Percentiles rank a stretch among this genome's conserved stretches.
These are phyloP conservation scores for Oopsacas minuta DNA, from an alignment of 37 sponge, comb jelly and placozoan species.

Conservation along the genomic window DNA sequence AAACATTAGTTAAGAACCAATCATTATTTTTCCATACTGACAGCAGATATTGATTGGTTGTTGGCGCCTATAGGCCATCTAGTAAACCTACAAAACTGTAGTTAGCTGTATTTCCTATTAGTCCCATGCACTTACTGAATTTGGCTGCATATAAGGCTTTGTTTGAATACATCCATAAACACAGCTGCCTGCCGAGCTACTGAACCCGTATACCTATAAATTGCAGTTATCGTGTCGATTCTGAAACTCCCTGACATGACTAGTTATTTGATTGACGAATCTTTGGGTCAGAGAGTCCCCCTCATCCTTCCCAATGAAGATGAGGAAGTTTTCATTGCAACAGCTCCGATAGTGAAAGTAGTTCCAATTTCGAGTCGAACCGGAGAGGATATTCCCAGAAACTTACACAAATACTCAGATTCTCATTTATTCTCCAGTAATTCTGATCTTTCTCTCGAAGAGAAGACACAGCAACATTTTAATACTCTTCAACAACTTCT, in stretches of 20 bases:
- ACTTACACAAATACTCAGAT: not conserved
- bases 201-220: not conserved
- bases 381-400: not conserved
- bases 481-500: conserved; percentile 39
- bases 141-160: not conserved
- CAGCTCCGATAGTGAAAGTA: not conserved
- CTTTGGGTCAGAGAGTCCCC: not conserved
- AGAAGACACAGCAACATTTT: conserved; percentile 16
- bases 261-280: not conserved
- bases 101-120: not conserved
- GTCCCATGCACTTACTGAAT: not conserved
- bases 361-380: not conserved
- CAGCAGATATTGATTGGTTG: no score
- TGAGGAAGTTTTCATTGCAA: not conserved
- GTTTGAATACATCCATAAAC: not conserved
- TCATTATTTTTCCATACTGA: no score
- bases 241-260: not conserved
- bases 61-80: no score
- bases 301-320: not conserved
- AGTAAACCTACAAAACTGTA: no score
- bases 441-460: not conserved
- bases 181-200: not conserved
- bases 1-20: no score
- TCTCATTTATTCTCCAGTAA: conserved; percentile 9
- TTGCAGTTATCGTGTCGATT: not conserved